These are phyloP conservation scores for Okapia johnstoni DNA, from an alignment of 2,113 vertebrate species.

Conservation along the genomic window DNA sequence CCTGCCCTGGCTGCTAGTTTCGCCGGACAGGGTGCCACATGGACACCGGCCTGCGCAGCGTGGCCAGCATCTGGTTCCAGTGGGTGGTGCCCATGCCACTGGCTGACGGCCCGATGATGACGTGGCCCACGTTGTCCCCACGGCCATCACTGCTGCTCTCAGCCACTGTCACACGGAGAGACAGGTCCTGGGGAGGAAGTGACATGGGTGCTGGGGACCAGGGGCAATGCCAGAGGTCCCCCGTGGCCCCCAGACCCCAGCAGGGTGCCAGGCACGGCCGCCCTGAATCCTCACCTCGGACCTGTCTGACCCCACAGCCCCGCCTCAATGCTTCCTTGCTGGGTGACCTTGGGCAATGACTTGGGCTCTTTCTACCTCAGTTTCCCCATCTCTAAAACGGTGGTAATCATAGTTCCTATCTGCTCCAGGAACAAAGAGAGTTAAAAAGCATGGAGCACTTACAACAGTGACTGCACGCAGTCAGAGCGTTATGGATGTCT, in stretches of 20 bases:
- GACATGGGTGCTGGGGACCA: neutral
- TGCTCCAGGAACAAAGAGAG: neutral
- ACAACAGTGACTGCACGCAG: neutral
- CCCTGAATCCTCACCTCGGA: neutral
- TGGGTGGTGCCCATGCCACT: conserved; percentile 96
- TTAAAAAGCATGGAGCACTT: neutral
- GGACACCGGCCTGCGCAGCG: conserved; percentile 94
- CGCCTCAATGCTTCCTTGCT: neutral
- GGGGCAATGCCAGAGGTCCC: neutral
- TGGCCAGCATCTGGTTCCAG: conserved; percentile 99
- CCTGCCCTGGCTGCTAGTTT: conserved; percentile 78
- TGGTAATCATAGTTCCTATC: neutral
- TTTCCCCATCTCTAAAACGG: neutral
- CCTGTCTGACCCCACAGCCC: neutral
- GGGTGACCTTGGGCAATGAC: neutral
- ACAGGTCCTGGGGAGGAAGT: conserved; percentile 88
- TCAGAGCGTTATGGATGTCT: neutral
- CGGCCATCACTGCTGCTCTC: conserved; percentile 91
- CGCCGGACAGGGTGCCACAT: conserved; percentile 96
- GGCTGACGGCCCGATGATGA: conserved; percentile 93
- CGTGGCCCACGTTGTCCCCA: conserved; percentile 94
- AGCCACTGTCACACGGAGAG: conserved; percentile 94
- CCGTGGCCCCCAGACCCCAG: neutral
- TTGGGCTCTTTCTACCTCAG: neutral
- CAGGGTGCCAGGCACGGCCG: neutral